Evolutionary conservation across 2,797 vertebrate genomes (phyloP).

Genomic region (Sebastes steindachneri): DNA sequence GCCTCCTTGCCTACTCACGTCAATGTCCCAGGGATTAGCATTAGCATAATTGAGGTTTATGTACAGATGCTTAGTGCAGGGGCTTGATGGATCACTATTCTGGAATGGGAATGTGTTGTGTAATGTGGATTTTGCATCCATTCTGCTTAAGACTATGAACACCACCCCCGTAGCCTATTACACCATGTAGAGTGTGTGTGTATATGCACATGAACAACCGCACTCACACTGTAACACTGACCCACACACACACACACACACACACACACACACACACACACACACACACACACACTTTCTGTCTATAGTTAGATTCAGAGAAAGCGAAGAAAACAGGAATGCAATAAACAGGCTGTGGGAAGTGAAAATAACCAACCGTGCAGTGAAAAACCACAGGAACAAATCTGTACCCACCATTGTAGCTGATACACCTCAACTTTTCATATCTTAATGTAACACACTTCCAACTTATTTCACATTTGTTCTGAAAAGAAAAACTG

Average conservation of each 20-base stretch:
- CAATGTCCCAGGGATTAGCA: constrained; percentile 81
- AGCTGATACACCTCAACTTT: constrained; percentile 12
- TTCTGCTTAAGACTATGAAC: constrained; percentile 71
- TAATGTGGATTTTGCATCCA: constrained; percentile 80
- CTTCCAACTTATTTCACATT: constrained; percentile 18
- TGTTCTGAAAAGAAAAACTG: background rate
- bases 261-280: background rate
- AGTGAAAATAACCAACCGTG: constrained; percentile 16
- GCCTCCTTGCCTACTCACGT: constrained; percentile 78
- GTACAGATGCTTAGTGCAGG: constrained; percentile 81
- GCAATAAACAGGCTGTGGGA: constrained; percentile 18
- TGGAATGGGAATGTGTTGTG: constrained; percentile 79
- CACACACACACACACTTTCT: constrained; percentile 10
- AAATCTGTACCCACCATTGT: background rate
- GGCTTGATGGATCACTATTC: constrained; percentile 80
- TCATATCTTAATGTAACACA: constrained; percentile 26
- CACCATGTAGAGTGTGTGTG: constrained; percentile 43
- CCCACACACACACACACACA: constrained; percentile 22
- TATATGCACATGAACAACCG: background rate
- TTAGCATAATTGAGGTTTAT: constrained; percentile 88
- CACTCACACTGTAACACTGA: constrained; percentile 14
- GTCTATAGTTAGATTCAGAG: constrained; percentile 30
- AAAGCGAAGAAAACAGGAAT: constrained; percentile 25
- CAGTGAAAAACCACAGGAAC: constrained; percentile 8
- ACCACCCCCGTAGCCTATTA: constrained; percentile 71